A percentile compares a stretch with the other conserved stretches of the same genome.
Evolutionary conservation across 2,113 vertebrate genomes (phyloP).

Genomic region (Thamnophis sirtalis): DNA sequence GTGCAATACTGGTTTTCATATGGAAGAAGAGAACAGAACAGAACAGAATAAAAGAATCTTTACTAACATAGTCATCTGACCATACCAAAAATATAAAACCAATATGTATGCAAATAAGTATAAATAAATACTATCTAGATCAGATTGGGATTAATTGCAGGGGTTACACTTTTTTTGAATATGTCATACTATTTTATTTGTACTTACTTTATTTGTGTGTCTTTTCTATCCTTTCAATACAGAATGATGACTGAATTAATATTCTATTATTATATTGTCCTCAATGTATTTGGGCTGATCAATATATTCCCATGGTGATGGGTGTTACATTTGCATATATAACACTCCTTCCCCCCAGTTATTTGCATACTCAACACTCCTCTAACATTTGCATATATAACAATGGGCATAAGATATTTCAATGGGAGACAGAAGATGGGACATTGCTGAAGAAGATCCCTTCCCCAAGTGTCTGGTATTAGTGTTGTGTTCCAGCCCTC

Average conservation of each 20-base stretch:
- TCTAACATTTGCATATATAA: too few species aligned
- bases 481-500: background rate
- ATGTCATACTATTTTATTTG: background rate
- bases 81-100: background rate
- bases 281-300: background rate
- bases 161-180: background rate
- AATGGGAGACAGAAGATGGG: background rate
- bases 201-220: background rate
- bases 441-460: background rate
- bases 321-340: too few species aligned
- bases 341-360: too few species aligned
- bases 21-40: conserved; percentile 34
- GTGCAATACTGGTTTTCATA: background rate
- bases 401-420: background rate
- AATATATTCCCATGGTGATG: background rate
- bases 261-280: background rate
- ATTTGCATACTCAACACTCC: too few species aligned
- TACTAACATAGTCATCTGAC: background rate
- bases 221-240: background rate
- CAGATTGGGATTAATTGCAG: background rate
- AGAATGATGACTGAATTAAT: background rate
- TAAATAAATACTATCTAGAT: background rate
- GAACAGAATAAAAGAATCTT: background rate
- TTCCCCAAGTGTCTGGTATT: background rate
- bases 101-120: background rate